Conservation (phyloP, 2,888 invertebrate species). For the Cylindroiulus punctatus region DNA sequence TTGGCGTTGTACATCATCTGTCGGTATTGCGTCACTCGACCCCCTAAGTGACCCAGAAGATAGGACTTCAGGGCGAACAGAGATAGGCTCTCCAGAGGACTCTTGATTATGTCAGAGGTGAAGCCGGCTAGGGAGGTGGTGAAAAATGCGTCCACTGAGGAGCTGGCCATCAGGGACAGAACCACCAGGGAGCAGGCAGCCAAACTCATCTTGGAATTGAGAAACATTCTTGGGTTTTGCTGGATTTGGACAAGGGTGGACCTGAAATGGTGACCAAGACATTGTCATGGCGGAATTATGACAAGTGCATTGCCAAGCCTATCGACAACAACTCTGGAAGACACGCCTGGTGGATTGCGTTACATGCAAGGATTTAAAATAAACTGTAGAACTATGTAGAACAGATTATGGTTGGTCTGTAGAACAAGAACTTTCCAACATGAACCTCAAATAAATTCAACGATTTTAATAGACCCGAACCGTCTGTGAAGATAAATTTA, state of each 20-base stretch:
- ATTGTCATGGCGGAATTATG: neutral
- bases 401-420: too few species aligned
- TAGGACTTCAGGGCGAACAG: slow-evolving; percentile 56
- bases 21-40: slow-evolving; percentile 55
- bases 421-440: too few species aligned
- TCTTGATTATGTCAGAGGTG: slow-evolving; percentile 52
- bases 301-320: neutral
- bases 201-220: slow-evolving; percentile 46
- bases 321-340: neutral
- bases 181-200: slow-evolving; percentile 36
- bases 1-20: slow-evolving; percentile 56
- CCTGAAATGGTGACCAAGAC: neutral
- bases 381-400: too few species aligned
- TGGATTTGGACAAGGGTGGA: neutral
- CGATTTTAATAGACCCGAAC: too few species aligned
- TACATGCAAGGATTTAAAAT: too few species aligned
- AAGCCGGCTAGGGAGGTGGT: slow-evolving; percentile 54
- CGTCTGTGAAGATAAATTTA: too few species aligned
- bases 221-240: neutral
- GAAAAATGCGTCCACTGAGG: slow-evolving; percentile 55
- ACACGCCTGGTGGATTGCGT: too few species aligned
- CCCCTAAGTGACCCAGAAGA: slow-evolving; percentile 54
- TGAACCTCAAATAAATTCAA: too few species aligned
- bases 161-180: slow-evolving; percentile 23
- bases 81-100: slow-evolving; percentile 55